These are phyloP conservation scores for Cotesia vestalis DNA, from an alignment of 1,140 invertebrate genomes.

Conservation along the genomic window DNA sequence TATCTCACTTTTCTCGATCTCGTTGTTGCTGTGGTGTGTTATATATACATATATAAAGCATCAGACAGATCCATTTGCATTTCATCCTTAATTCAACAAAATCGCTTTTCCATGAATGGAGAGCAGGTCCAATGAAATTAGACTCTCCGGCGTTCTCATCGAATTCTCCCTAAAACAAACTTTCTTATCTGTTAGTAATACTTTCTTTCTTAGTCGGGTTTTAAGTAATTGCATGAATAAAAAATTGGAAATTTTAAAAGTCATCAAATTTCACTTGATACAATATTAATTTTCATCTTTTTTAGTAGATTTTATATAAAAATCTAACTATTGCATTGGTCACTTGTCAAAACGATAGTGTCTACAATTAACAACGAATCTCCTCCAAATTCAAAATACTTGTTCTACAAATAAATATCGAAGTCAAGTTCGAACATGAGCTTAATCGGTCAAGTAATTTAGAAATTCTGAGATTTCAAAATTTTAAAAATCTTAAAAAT, in stretches of 20 bases:
- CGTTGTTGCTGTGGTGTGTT: not conserved
- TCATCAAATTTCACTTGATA: not conserved
- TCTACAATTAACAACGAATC: too few relatives aligned
- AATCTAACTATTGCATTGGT: too few relatives aligned
- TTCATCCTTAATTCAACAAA: slow-evolving; percentile 29
- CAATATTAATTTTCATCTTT: not conserved
- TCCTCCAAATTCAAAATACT: too few relatives aligned
- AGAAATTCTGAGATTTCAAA: too few relatives aligned
- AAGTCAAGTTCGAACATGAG: too few relatives aligned
- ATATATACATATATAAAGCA: slow-evolving; percentile 9
- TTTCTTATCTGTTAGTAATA: not conserved
- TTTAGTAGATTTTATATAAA: too few relatives aligned
- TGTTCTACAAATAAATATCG: too few relatives aligned
- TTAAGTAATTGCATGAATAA: slow-evolving; percentile 3
- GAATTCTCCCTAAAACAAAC: slow-evolving; percentile 2
- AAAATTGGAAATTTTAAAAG: not conserved
- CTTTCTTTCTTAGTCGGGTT: not conserved
- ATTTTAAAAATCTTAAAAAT: too few relatives aligned
- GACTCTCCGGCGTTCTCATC: not conserved
- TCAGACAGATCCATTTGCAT: slow-evolving; percentile 25
- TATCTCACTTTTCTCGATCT: not conserved
- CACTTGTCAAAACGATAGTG: too few relatives aligned
- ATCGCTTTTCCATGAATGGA: slow-evolving; percentile 23
- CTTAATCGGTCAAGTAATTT: too few relatives aligned
- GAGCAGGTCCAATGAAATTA: slow-evolving; percentile 12